Conservation (phyloP, 1,140 invertebrate genomes). For the Listronotus bonariensis region DNA sequence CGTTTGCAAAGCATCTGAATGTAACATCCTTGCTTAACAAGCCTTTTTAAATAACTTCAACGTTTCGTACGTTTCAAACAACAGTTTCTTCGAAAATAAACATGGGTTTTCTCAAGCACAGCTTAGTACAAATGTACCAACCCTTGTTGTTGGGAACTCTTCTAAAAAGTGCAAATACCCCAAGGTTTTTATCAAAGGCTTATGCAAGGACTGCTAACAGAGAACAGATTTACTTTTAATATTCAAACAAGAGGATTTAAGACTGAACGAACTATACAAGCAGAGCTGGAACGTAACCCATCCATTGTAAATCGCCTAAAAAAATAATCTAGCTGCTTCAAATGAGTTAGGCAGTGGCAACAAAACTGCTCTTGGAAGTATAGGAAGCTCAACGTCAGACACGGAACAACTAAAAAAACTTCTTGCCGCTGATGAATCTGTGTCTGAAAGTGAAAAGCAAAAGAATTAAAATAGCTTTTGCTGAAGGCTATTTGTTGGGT, state of each 20-base stretch:
- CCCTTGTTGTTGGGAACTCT: constrained; percentile 43
- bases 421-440: constrained; percentile 47
- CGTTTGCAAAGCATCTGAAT: constrained; percentile 50
- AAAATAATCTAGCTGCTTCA: constrained; percentile 57
- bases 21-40: constrained; percentile 42
- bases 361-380: constrained; percentile 23
- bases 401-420: constrained; percentile 52
- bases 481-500: constrained; percentile 85
- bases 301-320: constrained; percentile 64
- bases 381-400: constrained; percentile 27
- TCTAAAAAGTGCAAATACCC: constrained; percentile 39
- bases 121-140: constrained; percentile 43
- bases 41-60: constrained; percentile 50
- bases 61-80: constrained; percentile 49
- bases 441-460: constrained; percentile 65
- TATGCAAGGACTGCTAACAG: constrained; percentile 38
- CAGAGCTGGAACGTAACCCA: constrained; percentile 72
- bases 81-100: constrained; percentile 55
- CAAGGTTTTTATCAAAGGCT: constrained; percentile 47
- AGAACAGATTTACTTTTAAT: constrained; percentile 57
- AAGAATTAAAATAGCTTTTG: constrained; percentile 85
- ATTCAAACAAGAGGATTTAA: constrained; percentile 72
- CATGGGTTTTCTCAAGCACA: constrained; percentile 48
- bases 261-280: constrained; percentile 70
- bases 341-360: constrained; percentile 34